phyloP scores from a whole-genome alignment of 2,888 invertebrate genomes.

The Ennomos erosarius region DNA sequence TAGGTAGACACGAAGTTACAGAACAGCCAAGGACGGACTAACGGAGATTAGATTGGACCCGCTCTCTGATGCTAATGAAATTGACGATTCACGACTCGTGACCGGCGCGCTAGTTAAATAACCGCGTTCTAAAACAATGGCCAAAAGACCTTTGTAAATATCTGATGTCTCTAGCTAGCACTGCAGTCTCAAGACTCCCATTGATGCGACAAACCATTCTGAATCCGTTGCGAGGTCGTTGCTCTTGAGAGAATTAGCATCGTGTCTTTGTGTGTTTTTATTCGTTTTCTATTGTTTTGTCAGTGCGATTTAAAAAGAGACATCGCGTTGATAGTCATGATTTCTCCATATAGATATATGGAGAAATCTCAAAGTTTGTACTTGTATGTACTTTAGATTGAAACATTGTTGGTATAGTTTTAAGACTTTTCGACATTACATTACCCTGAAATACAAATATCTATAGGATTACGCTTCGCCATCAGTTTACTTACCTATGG shows the following conservation, averaged over 20 bases:
- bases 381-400: no score
- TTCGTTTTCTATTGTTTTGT: constrained; percentile 3
- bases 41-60: constrained; percentile 20
- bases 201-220: constrained; percentile 35
- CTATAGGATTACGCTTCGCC: no score
- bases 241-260: constrained; percentile 40
- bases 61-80: constrained; percentile 16
- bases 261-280: constrained; percentile 1
- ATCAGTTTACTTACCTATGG: no score
- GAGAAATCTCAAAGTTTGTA: no score
- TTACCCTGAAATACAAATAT: no score
- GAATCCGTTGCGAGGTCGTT: constrained; percentile 36
- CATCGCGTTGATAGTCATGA: not conserved
- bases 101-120: not conserved
- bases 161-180: not conserved
- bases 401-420: no score
- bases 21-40: constrained; percentile 1
- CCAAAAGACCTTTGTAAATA: constrained; percentile 2
- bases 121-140: not conserved
- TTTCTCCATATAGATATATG: no score
- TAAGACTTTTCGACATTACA: no score
- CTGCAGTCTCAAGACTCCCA: constrained; percentile 29
- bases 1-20: not conserved
- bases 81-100: not conserved
- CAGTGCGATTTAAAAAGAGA: not conserved